Evolutionary conservation across 2,113 vertebrate genomes (phyloP).

Genomic region (Chlamydotis undulata): DNA sequence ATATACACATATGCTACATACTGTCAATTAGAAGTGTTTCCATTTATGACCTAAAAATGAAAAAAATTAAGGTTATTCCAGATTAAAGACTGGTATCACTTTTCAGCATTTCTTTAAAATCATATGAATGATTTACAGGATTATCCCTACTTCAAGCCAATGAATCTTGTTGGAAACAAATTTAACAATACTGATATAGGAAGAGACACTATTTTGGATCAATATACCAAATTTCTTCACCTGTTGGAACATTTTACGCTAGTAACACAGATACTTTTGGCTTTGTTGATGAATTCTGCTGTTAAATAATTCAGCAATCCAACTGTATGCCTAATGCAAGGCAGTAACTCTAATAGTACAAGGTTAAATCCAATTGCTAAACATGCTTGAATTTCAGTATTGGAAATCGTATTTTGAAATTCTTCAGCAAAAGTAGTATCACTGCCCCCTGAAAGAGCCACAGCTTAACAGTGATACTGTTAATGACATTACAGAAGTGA

Average conservation of each 20-base stretch:
- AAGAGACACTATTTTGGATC: background rate
- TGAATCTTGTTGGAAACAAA: background rate
- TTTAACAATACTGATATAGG: background rate
- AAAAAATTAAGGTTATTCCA: slow-evolving; percentile 19
- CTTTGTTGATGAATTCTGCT: background rate
- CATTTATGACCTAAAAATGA: background rate
- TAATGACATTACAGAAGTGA: background rate
- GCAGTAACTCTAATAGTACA: background rate
- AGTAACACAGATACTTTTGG: background rate
- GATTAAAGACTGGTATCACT: background rate
- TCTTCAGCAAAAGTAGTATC: background rate
- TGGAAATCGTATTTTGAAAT: background rate
- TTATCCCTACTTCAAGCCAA: background rate
- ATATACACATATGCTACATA: slow-evolving; percentile 57
- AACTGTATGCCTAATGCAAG: background rate
- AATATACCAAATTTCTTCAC: background rate
- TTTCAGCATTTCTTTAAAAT: slow-evolving; percentile 12
- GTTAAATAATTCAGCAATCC: background rate
- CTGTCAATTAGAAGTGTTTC: slow-evolving; percentile 39
- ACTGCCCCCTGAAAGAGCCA: background rate
- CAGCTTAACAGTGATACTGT: background rate
- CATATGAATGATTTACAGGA: background rate
- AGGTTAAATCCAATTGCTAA: background rate
- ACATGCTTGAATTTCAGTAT: background rate
- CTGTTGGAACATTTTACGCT: background rate